Conservation (phyloP, 2,797 vertebrate genomes). For the Antrozous pallidus region DNA sequence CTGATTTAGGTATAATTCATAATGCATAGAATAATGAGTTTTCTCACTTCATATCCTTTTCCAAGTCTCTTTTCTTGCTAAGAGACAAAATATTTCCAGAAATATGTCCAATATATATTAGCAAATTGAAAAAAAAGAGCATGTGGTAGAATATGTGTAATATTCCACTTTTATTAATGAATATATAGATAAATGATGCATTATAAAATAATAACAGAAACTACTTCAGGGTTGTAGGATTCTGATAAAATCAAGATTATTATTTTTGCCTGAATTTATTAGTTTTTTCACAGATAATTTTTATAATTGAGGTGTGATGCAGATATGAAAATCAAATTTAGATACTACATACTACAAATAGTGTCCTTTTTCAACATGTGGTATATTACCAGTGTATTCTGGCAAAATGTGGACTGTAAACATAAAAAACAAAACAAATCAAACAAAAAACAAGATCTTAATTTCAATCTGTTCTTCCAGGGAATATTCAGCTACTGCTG, state of each 20-base stretch:
- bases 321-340: constrained; percentile 16
- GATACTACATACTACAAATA: neutral
- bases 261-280: neutral
- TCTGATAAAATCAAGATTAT: neutral
- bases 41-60: constrained; percentile 62
- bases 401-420: neutral
- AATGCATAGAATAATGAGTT: constrained; percentile 49
- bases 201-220: neutral
- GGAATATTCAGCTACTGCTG: neutral
- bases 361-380: neutral
- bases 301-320: neutral
- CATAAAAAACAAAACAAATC: neutral
- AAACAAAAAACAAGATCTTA: neutral
- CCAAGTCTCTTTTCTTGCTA: constrained; percentile 64
- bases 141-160: neutral
- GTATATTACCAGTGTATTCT: neutral
- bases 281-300: neutral
- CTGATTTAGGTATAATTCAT: constrained; percentile 71
- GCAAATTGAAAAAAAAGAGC: neutral
- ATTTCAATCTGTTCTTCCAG: neutral
- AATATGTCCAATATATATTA: neutral
- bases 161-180: neutral
- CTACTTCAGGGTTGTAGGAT: neutral
- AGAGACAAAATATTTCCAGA: constrained; percentile 74
- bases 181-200: neutral